Evolutionary conservation across 2,888 invertebrate species (phyloP).

Genomic region (Ditula angustiorana): DNA sequence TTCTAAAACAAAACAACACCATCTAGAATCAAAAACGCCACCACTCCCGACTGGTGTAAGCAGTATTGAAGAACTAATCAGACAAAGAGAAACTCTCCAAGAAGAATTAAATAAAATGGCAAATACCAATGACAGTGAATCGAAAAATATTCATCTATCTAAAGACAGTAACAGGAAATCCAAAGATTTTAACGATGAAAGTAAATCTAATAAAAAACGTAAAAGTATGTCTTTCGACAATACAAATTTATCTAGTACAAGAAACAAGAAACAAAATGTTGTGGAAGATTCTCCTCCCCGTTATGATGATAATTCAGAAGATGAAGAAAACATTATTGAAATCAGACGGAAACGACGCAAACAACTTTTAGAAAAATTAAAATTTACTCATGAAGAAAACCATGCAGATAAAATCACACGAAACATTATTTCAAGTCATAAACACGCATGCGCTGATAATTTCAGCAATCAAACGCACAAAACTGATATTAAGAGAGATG

Average conservation of each 20-base stretch:
- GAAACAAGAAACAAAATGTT: constrained; percentile 11
- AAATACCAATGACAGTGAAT: constrained; percentile 51
- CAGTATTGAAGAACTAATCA: constrained; percentile 70
- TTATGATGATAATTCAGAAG: constrained; percentile 90
- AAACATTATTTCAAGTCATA: constrained; percentile 40
- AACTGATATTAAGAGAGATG: constrained; percentile 66
- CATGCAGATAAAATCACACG: constrained; percentile 40
- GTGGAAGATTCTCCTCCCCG: constrained; percentile 73
- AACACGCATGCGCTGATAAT: constrained; percentile 38
- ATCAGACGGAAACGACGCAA: constrained; percentile 94
- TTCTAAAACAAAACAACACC: constrained; percentile 47
- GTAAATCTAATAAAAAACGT: constrained; percentile 41
- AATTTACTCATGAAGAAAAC: constrained; percentile 45
- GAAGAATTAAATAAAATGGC: constrained; percentile 65
- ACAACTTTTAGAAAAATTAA: constrained; percentile 89
- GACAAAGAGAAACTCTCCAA: constrained; percentile 67
- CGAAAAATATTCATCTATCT: constrained; percentile 44
- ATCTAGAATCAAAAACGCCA: constrained; percentile 69
- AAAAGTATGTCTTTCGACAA: constrained; percentile 3
- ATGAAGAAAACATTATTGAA: constrained; percentile 97
- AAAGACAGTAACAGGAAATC: constrained; percentile 53
- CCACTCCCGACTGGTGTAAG: constrained; percentile 63
- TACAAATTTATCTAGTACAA: not conserved
- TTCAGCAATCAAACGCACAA: constrained; percentile 49
- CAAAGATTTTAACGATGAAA: constrained; percentile 44